These are phyloP conservation scores for Alloscopus bannaensis DNA, from an alignment of 2,888 invertebrate species.

Conservation along the genomic window DNA sequence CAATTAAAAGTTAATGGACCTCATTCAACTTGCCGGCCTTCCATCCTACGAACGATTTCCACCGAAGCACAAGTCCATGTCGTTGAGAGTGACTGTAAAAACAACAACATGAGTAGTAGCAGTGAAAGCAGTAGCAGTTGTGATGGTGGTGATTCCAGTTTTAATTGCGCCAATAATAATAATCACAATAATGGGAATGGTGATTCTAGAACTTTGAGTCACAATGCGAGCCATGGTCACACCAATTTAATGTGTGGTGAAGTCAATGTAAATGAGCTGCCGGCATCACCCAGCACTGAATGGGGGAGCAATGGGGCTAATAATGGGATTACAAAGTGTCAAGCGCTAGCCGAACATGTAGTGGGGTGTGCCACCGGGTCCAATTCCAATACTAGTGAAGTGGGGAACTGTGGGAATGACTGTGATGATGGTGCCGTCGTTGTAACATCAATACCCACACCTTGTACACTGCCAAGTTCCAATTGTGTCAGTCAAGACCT, in stretches of 20 bases:
- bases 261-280: slow-evolving; percentile 40
- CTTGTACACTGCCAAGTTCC: slow-evolving; percentile 48
- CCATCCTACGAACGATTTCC: slow-evolving; percentile 69
- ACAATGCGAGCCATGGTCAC: slow-evolving; percentile 53
- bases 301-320: slow-evolving; percentile 3
- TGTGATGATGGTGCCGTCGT: slow-evolving; percentile 12
- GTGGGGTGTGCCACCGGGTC: slow-evolving; percentile 12
- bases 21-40: slow-evolving; percentile 33
- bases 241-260: slow-evolving; percentile 56
- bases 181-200: slow-evolving; percentile 36
- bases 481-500: slow-evolving; percentile 62
- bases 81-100: slow-evolving; percentile 55
- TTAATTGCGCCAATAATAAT: slow-evolving; percentile 36
- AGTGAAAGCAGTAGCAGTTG: slow-evolving; percentile 24
- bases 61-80: slow-evolving; percentile 72
- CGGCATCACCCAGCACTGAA: background rate
- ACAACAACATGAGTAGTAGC: slow-evolving; percentile 19
- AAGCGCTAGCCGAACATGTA: slow-evolving; percentile 31
- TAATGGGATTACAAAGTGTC: slow-evolving; percentile 54
- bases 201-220: slow-evolving; percentile 44
- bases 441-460: slow-evolving; percentile 14
- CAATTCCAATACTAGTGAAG: slow-evolving; percentile 21
- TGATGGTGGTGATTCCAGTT: slow-evolving; percentile 26
- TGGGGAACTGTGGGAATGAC: background rate
- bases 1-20: slow-evolving; percentile 57